phyloP scores from a whole-genome alignment of 2,113 vertebrate genomes.

The Pseudopipra pipra region DNA sequence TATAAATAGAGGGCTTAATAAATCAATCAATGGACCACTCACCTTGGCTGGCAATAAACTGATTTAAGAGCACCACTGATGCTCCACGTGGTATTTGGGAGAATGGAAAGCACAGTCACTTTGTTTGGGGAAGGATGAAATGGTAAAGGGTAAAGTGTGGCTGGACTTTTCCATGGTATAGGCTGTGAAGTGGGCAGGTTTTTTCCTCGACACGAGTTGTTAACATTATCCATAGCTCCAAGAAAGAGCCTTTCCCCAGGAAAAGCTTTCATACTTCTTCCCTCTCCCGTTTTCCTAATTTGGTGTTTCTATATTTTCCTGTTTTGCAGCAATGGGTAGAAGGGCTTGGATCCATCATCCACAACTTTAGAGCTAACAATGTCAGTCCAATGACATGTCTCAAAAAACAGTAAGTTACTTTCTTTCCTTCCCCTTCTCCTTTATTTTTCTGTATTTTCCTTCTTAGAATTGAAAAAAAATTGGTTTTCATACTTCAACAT shows the following conservation, averaged over 20 bases:
- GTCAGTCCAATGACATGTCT: constrained; percentile 99
- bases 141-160: background rate
- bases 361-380: constrained; percentile 98
- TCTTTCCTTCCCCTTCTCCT: background rate
- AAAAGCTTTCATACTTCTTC: background rate
- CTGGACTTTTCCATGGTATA: background rate
- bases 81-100: background rate
- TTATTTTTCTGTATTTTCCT: background rate
- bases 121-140: constrained; percentile 12
- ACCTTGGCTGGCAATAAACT: background rate
- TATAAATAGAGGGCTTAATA: background rate
- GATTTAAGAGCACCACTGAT: background rate
- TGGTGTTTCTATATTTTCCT: background rate
- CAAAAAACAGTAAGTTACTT: constrained; percentile 93
- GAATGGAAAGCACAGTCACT: background rate
- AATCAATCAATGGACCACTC: background rate
- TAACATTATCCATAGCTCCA: background rate
- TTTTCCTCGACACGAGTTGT: background rate
- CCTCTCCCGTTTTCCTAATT: background rate
- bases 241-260: background rate
- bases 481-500: background rate
- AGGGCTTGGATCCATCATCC: constrained; percentile 92
- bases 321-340: constrained; percentile 94
- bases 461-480: background rate
- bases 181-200: background rate